Conservation (phyloP, 2,888 invertebrate species). For the Zaprionus lineosus region DNA sequence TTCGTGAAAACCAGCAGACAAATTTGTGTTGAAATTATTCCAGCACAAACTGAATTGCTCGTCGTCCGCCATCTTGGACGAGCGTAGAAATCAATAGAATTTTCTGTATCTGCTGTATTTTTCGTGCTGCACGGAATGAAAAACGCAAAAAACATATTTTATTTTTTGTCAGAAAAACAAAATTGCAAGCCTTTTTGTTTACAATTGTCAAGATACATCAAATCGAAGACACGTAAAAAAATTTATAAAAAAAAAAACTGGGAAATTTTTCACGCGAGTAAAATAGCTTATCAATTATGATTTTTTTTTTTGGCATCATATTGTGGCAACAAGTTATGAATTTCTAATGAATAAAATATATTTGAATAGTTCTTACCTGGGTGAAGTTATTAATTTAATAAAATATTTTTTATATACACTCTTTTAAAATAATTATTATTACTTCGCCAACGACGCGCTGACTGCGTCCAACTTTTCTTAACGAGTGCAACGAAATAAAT, state of each 20-base stretch:
- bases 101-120: conserved; percentile 66
- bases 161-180: conserved; percentile 4
- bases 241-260: conserved; percentile 53
- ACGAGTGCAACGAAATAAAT: conserved; percentile 48
- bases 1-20: conserved; percentile 88
- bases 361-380: conserved; percentile 32
- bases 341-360: background rate
- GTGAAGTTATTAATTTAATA: conserved; percentile 18
- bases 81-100: conserved; percentile 70
- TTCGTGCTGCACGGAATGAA: conserved; percentile 26
- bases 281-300: background rate
- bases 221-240: conserved; percentile 50
- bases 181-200: too few species aligned
- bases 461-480: conserved; percentile 52
- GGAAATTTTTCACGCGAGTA: conserved; percentile 62
- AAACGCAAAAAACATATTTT: conserved; percentile 19
- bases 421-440: conserved; percentile 27
- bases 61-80: conserved; percentile 87
- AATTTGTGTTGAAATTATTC: conserved; percentile 90
- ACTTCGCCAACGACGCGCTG: conserved; percentile 43
- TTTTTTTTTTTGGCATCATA: background rate
- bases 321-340: too few species aligned
- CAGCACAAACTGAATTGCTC: conserved; percentile 89
- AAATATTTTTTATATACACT: conserved; percentile 37
- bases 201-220: conserved; percentile 38